Evolutionary conservation across 2,888 invertebrate species (phyloP), one percentile per base, ranked within the genome.

Genomic region (Thera obeliscata): DNA sequence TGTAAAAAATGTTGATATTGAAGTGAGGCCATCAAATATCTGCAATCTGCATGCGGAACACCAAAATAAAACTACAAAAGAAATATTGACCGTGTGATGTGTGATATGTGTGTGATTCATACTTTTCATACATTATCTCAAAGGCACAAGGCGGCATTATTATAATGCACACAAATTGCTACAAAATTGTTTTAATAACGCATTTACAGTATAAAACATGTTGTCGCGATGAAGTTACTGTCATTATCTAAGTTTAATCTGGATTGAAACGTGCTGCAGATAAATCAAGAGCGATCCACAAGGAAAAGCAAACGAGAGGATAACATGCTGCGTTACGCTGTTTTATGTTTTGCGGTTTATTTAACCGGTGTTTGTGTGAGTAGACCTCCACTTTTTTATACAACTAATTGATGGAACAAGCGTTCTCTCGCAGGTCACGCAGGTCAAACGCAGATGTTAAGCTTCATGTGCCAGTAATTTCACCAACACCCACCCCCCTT

Each of bases 261-360:
- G 38, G 49, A 58, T n/a, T 48, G 36, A 54, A 56, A 11, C 12
- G 54, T 33, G 35, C 56, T 4, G 9, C 11, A 8, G 33, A 63
- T 33, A 41, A 22, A 2, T 41, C 41, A 38, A 49, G 8, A 22
- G 12, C 22, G 11, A 43, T 58, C 9, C 11, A 35, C 5, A 49
- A 63, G 33, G 33, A 46, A 61, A 12, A 41, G 58, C 12, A 22
- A 35, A 46, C 9, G 41, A 2, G 9, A n/a, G 7, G 35, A 48
- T 8, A 55, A 67, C 49, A 69, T 74, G 74, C 4, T 74, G 57
- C 63, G 61, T 5, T 69, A 64, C 58, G 48, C 50, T 61, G 41
- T 46, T 11, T 38, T 72, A 2, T 52, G 33, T 61, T 67, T 70
- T 56, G 66, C 49, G 6, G 12, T 72, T 6, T 22, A n/a, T 12